Percentiles rank a stretch among this genome's conserved stretches.
Evolutionary conservation across 2,888 invertebrate species (phyloP).

Genomic region (Anagyrus pseudococci): DNA sequence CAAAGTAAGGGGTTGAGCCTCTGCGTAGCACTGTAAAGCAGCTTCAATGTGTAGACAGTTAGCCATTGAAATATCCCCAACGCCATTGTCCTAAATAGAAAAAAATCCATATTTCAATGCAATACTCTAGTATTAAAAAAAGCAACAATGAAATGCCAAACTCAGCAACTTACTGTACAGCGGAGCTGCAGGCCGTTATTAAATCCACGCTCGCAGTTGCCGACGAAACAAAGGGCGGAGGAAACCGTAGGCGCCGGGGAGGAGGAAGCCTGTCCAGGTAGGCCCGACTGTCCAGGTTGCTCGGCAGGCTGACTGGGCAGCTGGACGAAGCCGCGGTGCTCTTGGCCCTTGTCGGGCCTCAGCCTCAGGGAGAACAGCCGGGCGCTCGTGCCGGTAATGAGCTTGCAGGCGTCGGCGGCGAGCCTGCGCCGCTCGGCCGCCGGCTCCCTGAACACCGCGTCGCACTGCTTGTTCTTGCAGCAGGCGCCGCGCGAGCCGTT

Average conservation of each 20-base stretch:
- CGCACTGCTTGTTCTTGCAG: constrained; percentile 76
- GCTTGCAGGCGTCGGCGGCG: constrained; percentile 71
- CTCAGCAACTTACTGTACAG: constrained; percentile 66
- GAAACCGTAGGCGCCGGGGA: constrained; percentile 56
- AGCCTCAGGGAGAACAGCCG: constrained; percentile 74
- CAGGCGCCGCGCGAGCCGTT: constrained; percentile 78
- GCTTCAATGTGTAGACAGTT: constrained; percentile 71
- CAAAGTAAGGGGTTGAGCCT: constrained; percentile 68
- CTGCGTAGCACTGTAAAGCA: constrained; percentile 68
- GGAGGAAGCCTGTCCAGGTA: constrained; percentile 57
- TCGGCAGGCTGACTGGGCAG: constrained; percentile 55
- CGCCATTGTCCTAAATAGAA: constrained; percentile 53
- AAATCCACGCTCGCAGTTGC: constrained; percentile 66
- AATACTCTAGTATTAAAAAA: too few relatives aligned
- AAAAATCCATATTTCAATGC: too few relatives aligned
- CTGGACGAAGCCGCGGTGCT: constrained; percentile 78
- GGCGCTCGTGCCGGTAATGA: constrained; percentile 69
- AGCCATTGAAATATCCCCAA: too few relatives aligned
- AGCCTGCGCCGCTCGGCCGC: constrained; percentile 65
- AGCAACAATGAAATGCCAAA: too few relatives aligned
- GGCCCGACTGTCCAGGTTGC: too few relatives aligned
- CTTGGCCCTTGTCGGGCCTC: constrained; percentile 73
- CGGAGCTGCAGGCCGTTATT: constrained; percentile 65
- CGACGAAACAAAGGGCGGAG: constrained; percentile 66
- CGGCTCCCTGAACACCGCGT: constrained; percentile 70